Base-by-base conservation (phyloP, 2,888 invertebrate species). In the Brachynemurus nebulosus region DNA sequence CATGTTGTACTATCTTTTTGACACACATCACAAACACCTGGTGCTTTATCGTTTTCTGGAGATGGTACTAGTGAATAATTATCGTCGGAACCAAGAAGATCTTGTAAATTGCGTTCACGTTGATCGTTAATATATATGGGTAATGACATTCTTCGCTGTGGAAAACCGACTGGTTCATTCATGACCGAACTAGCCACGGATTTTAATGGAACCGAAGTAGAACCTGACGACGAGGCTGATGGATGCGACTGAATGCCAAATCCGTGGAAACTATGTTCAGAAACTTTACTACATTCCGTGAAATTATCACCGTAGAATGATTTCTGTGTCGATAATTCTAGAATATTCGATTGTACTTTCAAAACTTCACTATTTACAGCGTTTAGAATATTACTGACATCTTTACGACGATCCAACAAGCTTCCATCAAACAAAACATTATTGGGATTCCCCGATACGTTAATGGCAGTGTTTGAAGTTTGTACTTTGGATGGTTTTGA, bases 51-150 rank as follows among this genome's bases (percentile, higher is more conserved):
- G n/a, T n/a, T n/a, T n/a, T 4, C 14, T 6, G 30, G 6, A 14
- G 30, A 30, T 9, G n/a, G n/a, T 12, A 30, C 14, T 23, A 7
- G 2, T 12, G 35, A 9, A 14, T 16, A 9, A 4, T 6, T 12
- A 7, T n/a, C 8, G 11, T 18, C 36, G 1, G 19, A 9, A 3
- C 5, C 7, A 36, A 36, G n/a, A 18, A 36, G 12, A 8, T 36
- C 36, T 18, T 36, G n/a, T 11, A 36, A 36, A 18, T 36, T 36
- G 17, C n/a, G 17, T 36, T 18, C 18, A 18, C 17, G 36, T 16
- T 40, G 27, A 12, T 40, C 17, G n/a, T 19, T 17, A 14, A 40
- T 16, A 40, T 40, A 40, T 17, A 30, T 16, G 16, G 40, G 40
- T 9, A 40, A 27, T 7, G 40, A 40, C 25, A 16, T 16, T 9